Evolutionary conservation across 2,797 vertebrate genomes (phyloP), one percentile per base, ranked within the genome.

Genomic region (Spinibarbus caldwelli): DNA sequence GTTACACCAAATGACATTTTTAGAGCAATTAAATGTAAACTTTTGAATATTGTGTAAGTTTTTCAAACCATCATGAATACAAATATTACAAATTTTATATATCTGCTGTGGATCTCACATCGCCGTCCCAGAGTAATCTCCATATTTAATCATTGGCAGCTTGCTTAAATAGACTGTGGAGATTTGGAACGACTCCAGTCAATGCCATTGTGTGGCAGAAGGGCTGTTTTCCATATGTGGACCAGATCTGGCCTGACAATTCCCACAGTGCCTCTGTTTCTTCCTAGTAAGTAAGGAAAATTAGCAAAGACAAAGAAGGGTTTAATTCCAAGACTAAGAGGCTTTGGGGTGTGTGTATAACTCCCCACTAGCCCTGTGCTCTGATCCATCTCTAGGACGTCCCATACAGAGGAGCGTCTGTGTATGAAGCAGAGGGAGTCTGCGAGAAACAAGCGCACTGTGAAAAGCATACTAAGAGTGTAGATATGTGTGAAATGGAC

Each of bases 321-420:
- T 78, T 78, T 78, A 78, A 67, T n/a, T 68, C 66, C 49, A 70
- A 77, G 73, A 26, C 43, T 73, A 88, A 83, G 85, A 87, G 87
- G 82, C n/a, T 81, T 38, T 73, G 41, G 78, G 84, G 90, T 92
- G 66, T 41, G 15, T 92, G 92, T 92, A 17, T 87, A 83, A 89
- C 68, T 76, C 83, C 84, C 52, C 80, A 75, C 82, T 80, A 71
- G 47, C 77, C 72, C 67, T 47, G 79, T 26, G 47, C 80, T 86
- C 64, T 82, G 38, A 77, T 87, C 82, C 45, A n/a, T 87, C 82
- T 75, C 79, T n/a, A 38, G 85, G 80, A 88, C 43, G 36, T 87
- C 87, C 83, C 66, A 75, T 90, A 95, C 94, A 95, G 94, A 93
- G 92, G 87, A 88, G 82, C 17, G 80, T 92, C 92, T 95, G 93